phyloP scores from a whole-genome alignment of 2,797 vertebrate species.

The Chaenodraco wilsoni region DNA sequence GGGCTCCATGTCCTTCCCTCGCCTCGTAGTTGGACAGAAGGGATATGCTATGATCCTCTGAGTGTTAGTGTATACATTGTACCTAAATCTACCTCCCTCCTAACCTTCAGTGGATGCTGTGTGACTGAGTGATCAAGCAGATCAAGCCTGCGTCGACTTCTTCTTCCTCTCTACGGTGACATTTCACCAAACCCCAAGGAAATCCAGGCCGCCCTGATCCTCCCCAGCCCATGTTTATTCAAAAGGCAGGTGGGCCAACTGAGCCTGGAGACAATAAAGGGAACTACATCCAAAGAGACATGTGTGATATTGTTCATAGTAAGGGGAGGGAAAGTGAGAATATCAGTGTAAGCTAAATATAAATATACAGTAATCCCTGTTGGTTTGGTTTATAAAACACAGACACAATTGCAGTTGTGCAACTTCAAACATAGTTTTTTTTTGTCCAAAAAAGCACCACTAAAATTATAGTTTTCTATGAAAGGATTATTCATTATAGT shows the following conservation, averaged over 20 bases:
- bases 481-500: conserved; percentile 55
- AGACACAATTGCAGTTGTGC: conserved; percentile 58
- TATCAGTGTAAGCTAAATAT: conserved; percentile 22
- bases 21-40: conserved; percentile 48
- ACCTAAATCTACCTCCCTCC: conserved; percentile 59
- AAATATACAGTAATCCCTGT: conserved; percentile 56
- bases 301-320: conserved; percentile 23
- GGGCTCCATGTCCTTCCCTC: conserved; percentile 24
- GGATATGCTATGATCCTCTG: conserved; percentile 58
- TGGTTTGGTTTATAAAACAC: conserved; percentile 47
- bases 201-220: conserved; percentile 63
- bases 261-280: conserved; percentile 23
- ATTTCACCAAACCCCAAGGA: conserved; percentile 73
- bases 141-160: conserved; percentile 62
- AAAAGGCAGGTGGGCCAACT: conserved; percentile 52
- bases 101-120: conserved; percentile 66
- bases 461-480: conserved; percentile 47
- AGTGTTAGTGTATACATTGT: conserved; percentile 24
- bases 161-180: conserved; percentile 63
- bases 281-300: conserved; percentile 35
- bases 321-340: conserved; percentile 9
- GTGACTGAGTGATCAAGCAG: conserved; percentile 74
- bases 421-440: conserved; percentile 31
- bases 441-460: conserved; percentile 48
- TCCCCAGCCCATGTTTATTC: conserved; percentile 68